Conservation (phyloP, 2,113 vertebrate genomes). For the Pelodiscus sinensis region DNA sequence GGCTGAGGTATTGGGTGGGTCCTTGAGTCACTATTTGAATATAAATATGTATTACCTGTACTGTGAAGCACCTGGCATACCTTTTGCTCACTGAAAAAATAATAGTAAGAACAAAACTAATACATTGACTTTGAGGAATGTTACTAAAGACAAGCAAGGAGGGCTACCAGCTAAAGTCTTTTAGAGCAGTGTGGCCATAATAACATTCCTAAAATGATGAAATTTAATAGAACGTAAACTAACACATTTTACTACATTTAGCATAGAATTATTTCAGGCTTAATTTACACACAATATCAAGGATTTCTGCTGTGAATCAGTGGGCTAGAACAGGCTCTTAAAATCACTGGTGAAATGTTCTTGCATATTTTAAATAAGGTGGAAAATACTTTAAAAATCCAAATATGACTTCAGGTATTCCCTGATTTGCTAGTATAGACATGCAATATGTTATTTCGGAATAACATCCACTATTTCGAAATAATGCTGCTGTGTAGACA, state of each 20-base stretch:
- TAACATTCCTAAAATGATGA: not conserved
- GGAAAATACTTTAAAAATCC: slow-evolving; percentile 41
- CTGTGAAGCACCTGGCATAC: not conserved
- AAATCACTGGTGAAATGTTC: slow-evolving; percentile 60
- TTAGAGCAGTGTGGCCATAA: not conserved
- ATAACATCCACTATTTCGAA: too few species aligned
- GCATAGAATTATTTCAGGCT: slow-evolving; percentile 49
- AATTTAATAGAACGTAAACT: not conserved
- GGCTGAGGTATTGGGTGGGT: not conserved
- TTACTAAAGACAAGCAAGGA: not conserved
- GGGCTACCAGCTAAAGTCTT: not conserved
- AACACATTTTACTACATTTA: slow-evolving; percentile 16
- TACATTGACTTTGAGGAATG: not conserved
- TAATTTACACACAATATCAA: slow-evolving; percentile 64
- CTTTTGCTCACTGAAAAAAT: not conserved
- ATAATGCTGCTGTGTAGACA: too few species aligned
- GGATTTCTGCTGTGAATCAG: slow-evolving; percentile 58
- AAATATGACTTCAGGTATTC: slow-evolving; percentile 3
- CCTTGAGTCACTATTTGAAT: not conserved
- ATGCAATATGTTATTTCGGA: too few species aligned
- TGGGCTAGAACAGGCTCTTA: slow-evolving; percentile 59
- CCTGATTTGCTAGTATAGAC: slow-evolving; percentile 5
- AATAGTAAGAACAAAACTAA: not conserved
- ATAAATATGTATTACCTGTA: not conserved
- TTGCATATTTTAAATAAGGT: slow-evolving; percentile 54